These are phyloP conservation scores for Hypsibius dujardini DNA, from an alignment of 1,140 invertebrate genomes.

Conservation along the genomic window DNA sequence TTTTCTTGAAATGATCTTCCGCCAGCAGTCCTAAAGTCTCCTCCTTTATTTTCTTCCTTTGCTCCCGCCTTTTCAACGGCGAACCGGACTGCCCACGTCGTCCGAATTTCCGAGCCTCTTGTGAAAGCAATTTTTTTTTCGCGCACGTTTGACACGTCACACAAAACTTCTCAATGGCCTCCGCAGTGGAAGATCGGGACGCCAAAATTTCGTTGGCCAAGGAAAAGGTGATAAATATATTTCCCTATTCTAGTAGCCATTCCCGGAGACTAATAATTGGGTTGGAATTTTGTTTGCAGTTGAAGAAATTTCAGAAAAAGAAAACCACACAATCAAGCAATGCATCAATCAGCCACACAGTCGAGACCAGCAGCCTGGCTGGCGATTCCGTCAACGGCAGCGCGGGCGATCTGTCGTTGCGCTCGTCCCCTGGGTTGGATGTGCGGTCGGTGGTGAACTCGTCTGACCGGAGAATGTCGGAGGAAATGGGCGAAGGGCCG, in stretches of 20 bases:
- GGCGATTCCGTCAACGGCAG: background rate
- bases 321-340: background rate
- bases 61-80: too few relatives aligned
- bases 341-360: background rate
- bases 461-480: background rate
- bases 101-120: too few relatives aligned
- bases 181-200: slow-evolving; percentile 2
- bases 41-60: too few relatives aligned
- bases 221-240: background rate
- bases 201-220: background rate
- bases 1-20: too few relatives aligned
- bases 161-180: too few relatives aligned
- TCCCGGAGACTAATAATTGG: background rate
- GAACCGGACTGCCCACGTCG: too few relatives aligned
- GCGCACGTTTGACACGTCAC: too few relatives aligned
- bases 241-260: background rate
- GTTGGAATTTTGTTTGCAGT: background rate
- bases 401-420: background rate
- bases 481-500: background rate
- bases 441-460: background rate
- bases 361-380: background rate
- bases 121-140: too few relatives aligned
- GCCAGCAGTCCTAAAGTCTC: too few relatives aligned
- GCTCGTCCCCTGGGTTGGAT: background rate
- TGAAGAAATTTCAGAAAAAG: slow-evolving; percentile 12